Percentiles rank a stretch among this genome's conserved stretches.
phyloP scores from a whole-genome alignment of 1,140 invertebrate genomes.

The Nasonia vitripennis region DNA sequence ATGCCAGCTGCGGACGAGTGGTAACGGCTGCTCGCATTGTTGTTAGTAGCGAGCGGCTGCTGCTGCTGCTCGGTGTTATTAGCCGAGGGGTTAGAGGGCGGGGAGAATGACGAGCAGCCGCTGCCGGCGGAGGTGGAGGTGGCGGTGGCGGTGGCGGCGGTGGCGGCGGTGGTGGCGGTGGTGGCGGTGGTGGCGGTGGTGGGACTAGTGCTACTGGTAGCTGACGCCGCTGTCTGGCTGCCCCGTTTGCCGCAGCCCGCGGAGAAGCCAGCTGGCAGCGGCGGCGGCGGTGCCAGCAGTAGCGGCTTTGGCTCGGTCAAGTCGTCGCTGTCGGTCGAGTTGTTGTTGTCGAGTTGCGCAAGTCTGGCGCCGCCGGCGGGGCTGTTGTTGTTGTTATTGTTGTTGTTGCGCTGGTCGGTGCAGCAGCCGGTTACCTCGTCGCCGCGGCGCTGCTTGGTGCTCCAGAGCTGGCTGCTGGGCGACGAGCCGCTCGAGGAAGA shows the following conservation, averaged over 20 bases:
- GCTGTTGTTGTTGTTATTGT: constrained; percentile 52
- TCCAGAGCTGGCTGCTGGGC: constrained; percentile 18
- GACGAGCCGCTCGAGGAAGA: constrained; percentile 53
- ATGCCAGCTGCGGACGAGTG: neutral
- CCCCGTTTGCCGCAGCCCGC: neutral
- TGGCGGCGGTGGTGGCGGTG: constrained; percentile 57
- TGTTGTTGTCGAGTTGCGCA: constrained; percentile 50
- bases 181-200: constrained; percentile 48
- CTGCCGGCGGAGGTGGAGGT: constrained; percentile 45
- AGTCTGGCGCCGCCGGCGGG: constrained; percentile 47
- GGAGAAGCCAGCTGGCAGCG: neutral
- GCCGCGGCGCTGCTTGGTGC: constrained; percentile 57
- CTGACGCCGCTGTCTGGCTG: no score
- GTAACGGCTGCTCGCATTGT: constrained; percentile 56
- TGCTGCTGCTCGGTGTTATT: constrained; percentile 60
- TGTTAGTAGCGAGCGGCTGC: constrained; percentile 65
- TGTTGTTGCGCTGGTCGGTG: constrained; percentile 47
- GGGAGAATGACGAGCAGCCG: constrained; percentile 49
- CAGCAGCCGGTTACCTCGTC: constrained; percentile 64
- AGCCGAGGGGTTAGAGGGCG: constrained; percentile 37
- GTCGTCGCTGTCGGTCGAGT: constrained; percentile 39
- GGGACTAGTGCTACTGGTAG: neutral
- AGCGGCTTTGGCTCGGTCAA: constrained; percentile 14
- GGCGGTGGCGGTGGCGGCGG: constrained; percentile 13
- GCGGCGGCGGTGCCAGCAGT: constrained; percentile 22